phyloP scores from a whole-genome alignment of 2,113 vertebrate genomes.

The Podiceps cristatus region DNA sequence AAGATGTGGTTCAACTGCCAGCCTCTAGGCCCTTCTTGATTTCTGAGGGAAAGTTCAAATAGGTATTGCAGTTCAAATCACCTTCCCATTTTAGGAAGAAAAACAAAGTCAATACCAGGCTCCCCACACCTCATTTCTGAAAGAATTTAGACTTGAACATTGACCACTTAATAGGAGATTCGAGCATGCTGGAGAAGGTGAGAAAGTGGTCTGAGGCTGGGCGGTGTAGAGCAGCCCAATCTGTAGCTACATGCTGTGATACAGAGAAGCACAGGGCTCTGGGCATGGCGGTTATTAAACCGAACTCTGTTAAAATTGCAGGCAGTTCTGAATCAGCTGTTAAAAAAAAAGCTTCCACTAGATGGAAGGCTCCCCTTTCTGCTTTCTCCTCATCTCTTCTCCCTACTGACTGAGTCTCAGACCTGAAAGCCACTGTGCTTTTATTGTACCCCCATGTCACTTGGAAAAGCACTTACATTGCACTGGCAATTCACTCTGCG shows the following conservation, averaged over 20 bases:
- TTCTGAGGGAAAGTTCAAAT: background rate
- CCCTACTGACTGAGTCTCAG: background rate
- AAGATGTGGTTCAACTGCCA: background rate
- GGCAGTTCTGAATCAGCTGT: background rate
- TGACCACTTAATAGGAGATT: background rate
- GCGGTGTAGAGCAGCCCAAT: accelerated
- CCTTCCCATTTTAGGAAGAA: background rate
- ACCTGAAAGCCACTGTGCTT: background rate
- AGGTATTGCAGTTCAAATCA: background rate
- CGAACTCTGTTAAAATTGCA: background rate
- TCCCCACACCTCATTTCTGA: background rate
- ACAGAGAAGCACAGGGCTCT: background rate
- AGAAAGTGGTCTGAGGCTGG: background rate
- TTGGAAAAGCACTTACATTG: background rate
- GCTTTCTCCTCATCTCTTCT: background rate
- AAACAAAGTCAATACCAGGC: background rate
- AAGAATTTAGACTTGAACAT: background rate
- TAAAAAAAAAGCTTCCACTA: background rate
- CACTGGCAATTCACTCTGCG: background rate
- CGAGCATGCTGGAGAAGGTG: background rate
- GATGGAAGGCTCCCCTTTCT: background rate
- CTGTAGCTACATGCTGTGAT: background rate
- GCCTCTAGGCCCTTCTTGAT: background rate
- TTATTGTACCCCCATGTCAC: background rate
- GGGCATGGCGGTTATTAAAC: accelerated